Evolutionary conservation across 1,140 invertebrate species (phyloP), one percentile per base, ranked within the genome.

Genomic region (Aplysia californica): DNA sequence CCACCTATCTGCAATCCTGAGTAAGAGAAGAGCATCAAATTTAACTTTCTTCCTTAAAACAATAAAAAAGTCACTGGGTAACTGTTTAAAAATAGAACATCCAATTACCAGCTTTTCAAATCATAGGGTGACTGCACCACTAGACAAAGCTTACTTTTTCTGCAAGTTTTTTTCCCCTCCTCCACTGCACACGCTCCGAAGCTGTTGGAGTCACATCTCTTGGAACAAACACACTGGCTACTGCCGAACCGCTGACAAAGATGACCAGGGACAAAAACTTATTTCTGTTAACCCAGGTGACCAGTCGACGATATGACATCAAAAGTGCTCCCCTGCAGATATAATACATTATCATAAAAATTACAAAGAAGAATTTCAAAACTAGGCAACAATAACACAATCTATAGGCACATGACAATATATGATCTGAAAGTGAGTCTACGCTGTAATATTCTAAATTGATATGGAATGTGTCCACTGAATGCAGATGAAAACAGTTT

Each of bases 101-200:
- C 3, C 23, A 65, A 65, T 4, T 35, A 29, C 33, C n/a, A 61
- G 18, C 26, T 26, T 10, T 26, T 61, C 26, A 10, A 6, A 61
- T 61, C 58, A n/a, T 61, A 10, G 10, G 29, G 10, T n/a, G 44
- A 10, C n/a, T 50, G n/a, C n/a, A n/a, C n/a, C n/a, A n/a, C n/a
- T n/a, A n/a, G n/a, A n/a, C n/a, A n/a, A n/a, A n/a, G n/a, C n/a
- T n/a, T n/a, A n/a, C n/a, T n/a, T n/a, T n/a, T n/a, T n/a, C n/a
- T n/a, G n/a, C n/a, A n/a, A n/a, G n/a, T 29, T 68, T n/a, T 33
- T 73, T 61, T 38, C 41, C 70, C 33, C 18, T 75, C 35, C 29
- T 0, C 72, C 39, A 50, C 39, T 75, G n/a, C 3, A 29, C 61
- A 44, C 72, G 31, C 29, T 75, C 72, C 21, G 29, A 35, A 5